Base-by-base conservation (phyloP, 2,888 invertebrate species). In the Apamea sordens region DNA sequence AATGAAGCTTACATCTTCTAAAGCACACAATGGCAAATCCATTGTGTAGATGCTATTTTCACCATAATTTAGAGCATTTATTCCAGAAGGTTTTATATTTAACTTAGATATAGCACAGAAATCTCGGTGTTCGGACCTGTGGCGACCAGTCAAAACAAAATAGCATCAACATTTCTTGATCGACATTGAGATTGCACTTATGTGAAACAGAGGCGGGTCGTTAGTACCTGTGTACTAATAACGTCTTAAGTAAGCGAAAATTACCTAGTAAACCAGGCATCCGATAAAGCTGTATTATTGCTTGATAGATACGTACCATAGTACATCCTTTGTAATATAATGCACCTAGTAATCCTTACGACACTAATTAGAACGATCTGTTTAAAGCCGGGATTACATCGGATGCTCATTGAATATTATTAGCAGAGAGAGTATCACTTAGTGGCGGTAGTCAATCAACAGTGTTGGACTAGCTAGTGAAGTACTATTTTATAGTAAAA, bases 371-470 rank as follows among this genome's bases (percentile, higher is more conserved):
- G 53, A 53, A 24, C 21, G 44, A 73, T 79, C 59, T 65, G 69
- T 70, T 32, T n/a, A 65, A 70, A 82, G 80, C 85, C 53, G 15
- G 61, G 73, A 53, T 84, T 80, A 82, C 53, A 65, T 5, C 56
- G 69, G 59, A 73, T 65, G 69, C 44, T 85, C 70, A 73, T 73
- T 32, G 80, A 65, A 80, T 80, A 65, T 84, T 73, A 75, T 75
- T 85, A 68, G 71, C 41, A 41, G n/a, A n/a, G n/a, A n/a, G n/a
- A n/a, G 41, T 81, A 76, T 68, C 61, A 85, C 85, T 85, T 63
- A 81, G 67, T 68, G 61, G 44, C 61, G 15, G 2, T 32, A 32
- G 15, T 63, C 18, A 32, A 63, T 32, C 61, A 28, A 15, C 7
- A 28, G 13, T 15, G 56, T 24, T 24, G 24, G 56, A 10, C 24